Base-by-base conservation (phyloP, 2,888 invertebrate genomes). In the Pandemis cinnamomeana region DNA sequence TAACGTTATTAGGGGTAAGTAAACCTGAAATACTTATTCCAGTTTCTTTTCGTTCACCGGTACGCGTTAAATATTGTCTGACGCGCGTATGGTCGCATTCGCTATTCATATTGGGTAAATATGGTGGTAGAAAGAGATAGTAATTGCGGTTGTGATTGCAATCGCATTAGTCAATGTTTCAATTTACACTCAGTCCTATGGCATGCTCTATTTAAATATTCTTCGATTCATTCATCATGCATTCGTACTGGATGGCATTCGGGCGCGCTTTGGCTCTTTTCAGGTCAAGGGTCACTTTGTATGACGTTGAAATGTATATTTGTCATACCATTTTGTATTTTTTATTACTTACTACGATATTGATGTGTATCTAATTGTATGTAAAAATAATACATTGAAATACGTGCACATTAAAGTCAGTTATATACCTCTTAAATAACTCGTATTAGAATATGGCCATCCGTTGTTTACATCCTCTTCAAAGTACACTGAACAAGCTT, bases 401-500 rank as follows among this genome's bases (percentile, higher is more conserved):
- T 10, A 13, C 8, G 1, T 63, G 6, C 15, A 63, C 13, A 51
- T 13, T n/a, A n/a, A 51, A 51, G 20, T 20, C 42, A 15, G 27
- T 44, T 13, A 27, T 27, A 13, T 73, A 70, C 73, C 73, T 70
- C 36, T 46, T 61, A 46, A 42, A 27, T 58, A 51, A 36, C 51
- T 71, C 10, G 36, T 55, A 41, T 71, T 27, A 10, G 15, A 74
- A 53, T 60, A 73, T 36, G 60, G 36, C 66, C 71, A 69, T 69
- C 63, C n/a, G 67, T 7, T 67, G 70, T 71, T 74, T 80, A 81
- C 84, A 86, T 86, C 83, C 85, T 86, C 81, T 83, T 81, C 87
- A 87, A 87, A 84, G 77, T 80, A 78, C 91, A 90, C 90, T 87
- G 80, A 87, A 87, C 85, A 85, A 85, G 81, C 84, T 89, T 85